Conservation (phyloP, 92 coral and sea anemone species). For the Scolanthus callimorphus region DNA sequence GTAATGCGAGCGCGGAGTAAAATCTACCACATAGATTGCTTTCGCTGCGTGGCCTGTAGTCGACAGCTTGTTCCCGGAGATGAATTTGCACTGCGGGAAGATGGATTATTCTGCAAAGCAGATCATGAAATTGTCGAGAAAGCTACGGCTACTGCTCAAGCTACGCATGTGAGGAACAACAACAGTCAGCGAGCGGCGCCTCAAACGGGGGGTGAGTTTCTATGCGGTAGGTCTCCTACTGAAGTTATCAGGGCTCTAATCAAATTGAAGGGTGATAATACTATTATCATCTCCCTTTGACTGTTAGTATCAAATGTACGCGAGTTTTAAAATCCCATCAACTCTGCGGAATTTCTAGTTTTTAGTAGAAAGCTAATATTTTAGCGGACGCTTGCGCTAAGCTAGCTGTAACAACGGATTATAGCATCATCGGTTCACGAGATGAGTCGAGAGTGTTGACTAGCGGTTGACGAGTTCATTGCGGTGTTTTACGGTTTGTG, state of each 20-base stretch:
- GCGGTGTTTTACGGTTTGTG: conserved; percentile 14
- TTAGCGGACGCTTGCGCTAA: conserved; percentile 6
- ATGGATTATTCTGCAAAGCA: conserved; percentile 95
- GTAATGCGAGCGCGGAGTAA: conserved; percentile 97
- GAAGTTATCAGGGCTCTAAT: conserved; percentile 66
- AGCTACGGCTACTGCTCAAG: conserved; percentile 89
- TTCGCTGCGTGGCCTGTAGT: conserved; percentile 98
- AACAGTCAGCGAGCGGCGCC: conserved; percentile 36
- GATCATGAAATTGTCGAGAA: conserved; percentile 98
- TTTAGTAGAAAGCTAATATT: conserved; percentile 5
- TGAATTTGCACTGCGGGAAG: conserved; percentile 94
- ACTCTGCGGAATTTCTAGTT: not conserved
- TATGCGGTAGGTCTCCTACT: conserved; percentile 89
- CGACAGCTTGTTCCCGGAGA: conserved; percentile 96
- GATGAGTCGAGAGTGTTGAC: not conserved
- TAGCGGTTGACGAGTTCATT: conserved; percentile 2
- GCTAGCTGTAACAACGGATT: not conserved
- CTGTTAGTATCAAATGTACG: conserved; percentile 65
- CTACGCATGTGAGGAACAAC: conserved; percentile 70
- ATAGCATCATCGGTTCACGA: not conserved
- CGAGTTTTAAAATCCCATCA: conserved; percentile 40
- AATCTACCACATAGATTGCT: conserved; percentile 96
- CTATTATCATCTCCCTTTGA: conserved; percentile 78
- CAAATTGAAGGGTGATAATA: conserved; percentile 90
- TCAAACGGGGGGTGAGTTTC: conserved; percentile 66